Evolutionary conservation across 2,113 vertebrate species (phyloP).

Genomic region (Ammospiza caudacuta): DNA sequence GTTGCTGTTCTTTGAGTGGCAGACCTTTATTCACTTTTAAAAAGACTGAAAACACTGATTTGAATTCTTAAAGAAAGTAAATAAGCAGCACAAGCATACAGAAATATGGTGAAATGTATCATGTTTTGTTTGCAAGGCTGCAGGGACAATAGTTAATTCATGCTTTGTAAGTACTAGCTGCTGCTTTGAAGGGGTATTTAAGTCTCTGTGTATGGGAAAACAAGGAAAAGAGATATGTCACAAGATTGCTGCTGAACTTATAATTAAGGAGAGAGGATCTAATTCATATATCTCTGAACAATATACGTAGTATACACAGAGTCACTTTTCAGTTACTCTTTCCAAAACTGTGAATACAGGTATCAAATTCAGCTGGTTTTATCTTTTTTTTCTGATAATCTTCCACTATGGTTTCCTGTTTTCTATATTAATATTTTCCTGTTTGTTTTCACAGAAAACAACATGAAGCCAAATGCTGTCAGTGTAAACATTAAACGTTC

Average conservation of each 20-base stretch:
- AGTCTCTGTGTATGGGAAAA: background rate
- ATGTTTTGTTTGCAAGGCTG: background rate
- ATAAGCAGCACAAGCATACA: background rate
- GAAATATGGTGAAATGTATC: background rate
- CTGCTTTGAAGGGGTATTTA: background rate
- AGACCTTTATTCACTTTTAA: background rate
- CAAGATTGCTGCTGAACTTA: background rate
- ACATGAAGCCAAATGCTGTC: background rate
- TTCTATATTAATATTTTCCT: background rate
- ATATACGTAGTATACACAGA: background rate
- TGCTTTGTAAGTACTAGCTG: fast-evolving
- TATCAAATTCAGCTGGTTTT: background rate
- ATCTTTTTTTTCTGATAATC: background rate
- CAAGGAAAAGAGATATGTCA: background rate
- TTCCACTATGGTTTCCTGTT: background rate
- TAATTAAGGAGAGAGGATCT: background rate
- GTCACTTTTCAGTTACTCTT: background rate
- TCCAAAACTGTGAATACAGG: background rate
- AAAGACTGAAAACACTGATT: background rate
- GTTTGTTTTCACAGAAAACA: background rate
- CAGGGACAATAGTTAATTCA: background rate
- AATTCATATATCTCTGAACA: background rate
- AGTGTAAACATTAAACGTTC: background rate
- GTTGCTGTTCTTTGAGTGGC: background rate
- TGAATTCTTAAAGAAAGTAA: background rate